Percentiles rank a stretch among this genome's conserved stretches.
Conservation (phyloP, 2,888 invertebrate genomes). For the Autographa pulchrina region DNA sequence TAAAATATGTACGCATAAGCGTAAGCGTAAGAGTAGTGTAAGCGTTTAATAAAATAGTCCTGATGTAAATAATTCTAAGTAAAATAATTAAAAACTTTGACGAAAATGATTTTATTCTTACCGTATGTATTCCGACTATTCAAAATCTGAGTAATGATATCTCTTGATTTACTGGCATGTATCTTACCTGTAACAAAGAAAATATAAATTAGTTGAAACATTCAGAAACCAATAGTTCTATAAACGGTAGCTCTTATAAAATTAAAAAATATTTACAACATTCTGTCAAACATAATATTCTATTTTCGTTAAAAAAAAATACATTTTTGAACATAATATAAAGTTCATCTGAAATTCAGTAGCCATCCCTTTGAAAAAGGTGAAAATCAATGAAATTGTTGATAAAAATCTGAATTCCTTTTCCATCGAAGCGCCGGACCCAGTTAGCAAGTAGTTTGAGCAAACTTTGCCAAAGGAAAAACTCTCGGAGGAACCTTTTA, state of each 20-base stretch:
- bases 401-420: conserved; percentile 33
- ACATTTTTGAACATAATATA: not conserved
- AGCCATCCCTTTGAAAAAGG: conserved; percentile 10
- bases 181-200: conserved; percentile 44
- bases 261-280: too few species aligned
- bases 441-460: conserved; percentile 52
- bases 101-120: not conserved
- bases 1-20: too few species aligned
- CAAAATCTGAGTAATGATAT: too few species aligned
- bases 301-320: not conserved
- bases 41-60: too few species aligned
- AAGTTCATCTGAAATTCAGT: not conserved
- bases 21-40: too few species aligned
- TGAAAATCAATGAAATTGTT: conserved; percentile 6
- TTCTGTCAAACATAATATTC: too few species aligned
- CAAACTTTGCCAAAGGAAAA: conserved; percentile 47
- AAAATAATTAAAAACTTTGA: too few species aligned
- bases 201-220: not conserved
- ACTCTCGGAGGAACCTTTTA: conserved; percentile 36
- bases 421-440: conserved; percentile 20
- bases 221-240: too few species aligned
- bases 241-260: too few species aligned
- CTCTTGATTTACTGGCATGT: not conserved
- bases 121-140: not conserved
- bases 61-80: too few species aligned